A percentile compares a stretch with the other conserved stretches of the same genome.
Evolutionary conservation across 2,797 vertebrate species (phyloP).

Genomic region (Malacoctenus gilli): DNA sequence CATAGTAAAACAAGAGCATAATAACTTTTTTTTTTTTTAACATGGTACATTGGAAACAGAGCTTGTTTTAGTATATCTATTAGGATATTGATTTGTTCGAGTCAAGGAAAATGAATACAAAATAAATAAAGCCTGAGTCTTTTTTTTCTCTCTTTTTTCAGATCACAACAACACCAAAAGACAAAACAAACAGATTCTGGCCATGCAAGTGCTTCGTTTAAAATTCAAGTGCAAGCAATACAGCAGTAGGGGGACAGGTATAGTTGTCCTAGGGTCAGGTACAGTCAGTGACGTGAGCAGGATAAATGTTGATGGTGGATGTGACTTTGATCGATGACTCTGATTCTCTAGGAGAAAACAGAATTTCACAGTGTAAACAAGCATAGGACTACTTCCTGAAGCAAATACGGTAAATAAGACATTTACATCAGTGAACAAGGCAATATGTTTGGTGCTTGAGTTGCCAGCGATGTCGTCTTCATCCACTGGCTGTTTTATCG

Average conservation of each 20-base stretch:
- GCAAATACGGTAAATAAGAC: conserved; percentile 65
- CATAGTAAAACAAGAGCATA: conserved; percentile 43
- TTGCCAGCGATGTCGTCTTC: conserved; percentile 32
- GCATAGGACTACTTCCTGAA: conserved; percentile 69
- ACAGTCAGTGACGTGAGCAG: conserved; percentile 37
- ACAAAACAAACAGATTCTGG: conserved; percentile 66
- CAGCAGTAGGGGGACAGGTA: conserved; percentile 57
- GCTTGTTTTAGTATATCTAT: conserved; percentile 38
- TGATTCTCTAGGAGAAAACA: conserved; percentile 51
- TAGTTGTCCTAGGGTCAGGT: conserved; percentile 40
- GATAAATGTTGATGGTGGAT: conserved; percentile 48
- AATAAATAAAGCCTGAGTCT: conserved; percentile 59
- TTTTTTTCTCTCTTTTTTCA: conserved; percentile 55
- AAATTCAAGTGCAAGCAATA: conserved; percentile 71
- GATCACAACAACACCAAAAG: conserved; percentile 63
- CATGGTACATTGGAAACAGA: conserved; percentile 24
- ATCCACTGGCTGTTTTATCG: conserved; percentile 36
- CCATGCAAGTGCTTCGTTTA: conserved; percentile 74
- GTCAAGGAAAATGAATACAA: conserved; percentile 23
- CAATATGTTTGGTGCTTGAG: conserved; percentile 56
- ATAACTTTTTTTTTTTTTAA: conserved; percentile 35
- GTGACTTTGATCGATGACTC: conserved; percentile 47
- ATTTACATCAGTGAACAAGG: conserved; percentile 71
- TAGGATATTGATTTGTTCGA: conserved; percentile 38
- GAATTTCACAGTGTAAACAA: conserved; percentile 79